Evolutionary conservation across 37 sponge, comb jelly and placozoan species (phyloP).

Genomic region (Bolinopsis microptera): DNA sequence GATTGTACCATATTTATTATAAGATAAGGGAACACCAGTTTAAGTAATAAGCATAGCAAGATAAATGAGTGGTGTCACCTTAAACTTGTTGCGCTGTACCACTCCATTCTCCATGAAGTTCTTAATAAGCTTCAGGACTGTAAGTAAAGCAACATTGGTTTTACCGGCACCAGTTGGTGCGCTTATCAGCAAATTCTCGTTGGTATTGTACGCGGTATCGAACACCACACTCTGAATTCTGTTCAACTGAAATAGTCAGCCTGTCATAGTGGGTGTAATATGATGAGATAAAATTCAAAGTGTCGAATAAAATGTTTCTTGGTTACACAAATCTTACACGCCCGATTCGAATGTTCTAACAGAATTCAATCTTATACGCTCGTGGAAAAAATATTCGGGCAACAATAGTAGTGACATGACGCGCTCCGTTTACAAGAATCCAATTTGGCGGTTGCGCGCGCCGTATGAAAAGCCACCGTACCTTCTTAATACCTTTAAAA

Average conservation of each 20-base stretch:
- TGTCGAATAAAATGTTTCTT: not conserved
- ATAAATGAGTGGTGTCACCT: constrained; percentile 69
- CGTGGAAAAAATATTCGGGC: not conserved
- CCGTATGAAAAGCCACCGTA: not conserved
- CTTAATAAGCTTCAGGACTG: constrained; percentile 80
- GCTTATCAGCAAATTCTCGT: constrained; percentile 91
- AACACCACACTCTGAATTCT: constrained; percentile 89
- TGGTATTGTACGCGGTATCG: constrained; percentile 85
- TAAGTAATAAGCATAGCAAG: no score
- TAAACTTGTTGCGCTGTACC: constrained; percentile 87
- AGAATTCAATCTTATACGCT: not conserved
- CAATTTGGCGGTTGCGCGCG: constrained; percentile 30
- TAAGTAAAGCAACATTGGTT: constrained; percentile 97
- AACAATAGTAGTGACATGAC: not conserved
- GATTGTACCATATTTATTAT: no score
- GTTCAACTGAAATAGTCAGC: constrained; percentile 72
- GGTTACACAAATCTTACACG: constrained; percentile 41
- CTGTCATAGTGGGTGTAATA: not conserved
- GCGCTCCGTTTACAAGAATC: not conserved
- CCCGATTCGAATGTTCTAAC: not conserved
- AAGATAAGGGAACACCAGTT: no score
- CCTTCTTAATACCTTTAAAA: constrained; percentile 41
- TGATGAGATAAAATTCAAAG: not conserved
- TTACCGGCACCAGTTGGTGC: constrained; percentile 99
- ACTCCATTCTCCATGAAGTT: constrained; percentile 77